Evolutionary conservation across 2,113 vertebrate species (phyloP).

Genomic region (Saguinus midas): DNA sequence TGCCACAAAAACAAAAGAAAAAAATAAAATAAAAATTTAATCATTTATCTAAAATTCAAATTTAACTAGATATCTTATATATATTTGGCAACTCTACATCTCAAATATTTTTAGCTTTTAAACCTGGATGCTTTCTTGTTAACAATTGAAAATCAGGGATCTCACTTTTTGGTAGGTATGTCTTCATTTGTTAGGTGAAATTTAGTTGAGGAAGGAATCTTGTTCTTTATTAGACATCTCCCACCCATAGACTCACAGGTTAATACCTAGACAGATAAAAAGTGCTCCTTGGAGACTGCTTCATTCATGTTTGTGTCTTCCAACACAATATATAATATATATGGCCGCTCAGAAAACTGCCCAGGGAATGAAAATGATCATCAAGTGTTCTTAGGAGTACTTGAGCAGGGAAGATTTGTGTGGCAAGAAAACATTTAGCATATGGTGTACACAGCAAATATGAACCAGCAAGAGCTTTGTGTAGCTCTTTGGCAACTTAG

Average conservation of each 20-base stretch:
- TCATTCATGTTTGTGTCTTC: not conserved
- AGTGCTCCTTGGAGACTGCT: not conserved
- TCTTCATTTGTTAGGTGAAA: not conserved
- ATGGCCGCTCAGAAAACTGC: not conserved
- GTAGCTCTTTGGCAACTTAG: not conserved
- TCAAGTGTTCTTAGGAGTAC: not conserved
- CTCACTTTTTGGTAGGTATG: not conserved
- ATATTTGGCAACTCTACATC: not conserved
- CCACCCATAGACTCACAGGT: not conserved
- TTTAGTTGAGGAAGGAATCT: not conserved
- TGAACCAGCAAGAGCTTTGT: not conserved
- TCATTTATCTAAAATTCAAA: constrained; percentile 19
- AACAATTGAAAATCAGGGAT: not conserved
- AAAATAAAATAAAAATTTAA: not conserved
- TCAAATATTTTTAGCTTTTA: not conserved
- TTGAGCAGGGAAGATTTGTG: not conserved
- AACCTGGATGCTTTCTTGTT: not conserved
- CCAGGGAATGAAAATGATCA: not conserved
- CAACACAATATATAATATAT: not conserved
- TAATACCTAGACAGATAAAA: not conserved
- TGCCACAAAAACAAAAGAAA: too few species aligned
- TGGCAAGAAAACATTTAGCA: not conserved
- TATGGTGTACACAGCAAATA: not conserved
- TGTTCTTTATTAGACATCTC: not conserved
- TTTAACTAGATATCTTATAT: not conserved